These are phyloP conservation scores for Urocitellus parryii DNA, from an alignment of 2,113 vertebrate genomes.

Conservation along the genomic window DNA sequence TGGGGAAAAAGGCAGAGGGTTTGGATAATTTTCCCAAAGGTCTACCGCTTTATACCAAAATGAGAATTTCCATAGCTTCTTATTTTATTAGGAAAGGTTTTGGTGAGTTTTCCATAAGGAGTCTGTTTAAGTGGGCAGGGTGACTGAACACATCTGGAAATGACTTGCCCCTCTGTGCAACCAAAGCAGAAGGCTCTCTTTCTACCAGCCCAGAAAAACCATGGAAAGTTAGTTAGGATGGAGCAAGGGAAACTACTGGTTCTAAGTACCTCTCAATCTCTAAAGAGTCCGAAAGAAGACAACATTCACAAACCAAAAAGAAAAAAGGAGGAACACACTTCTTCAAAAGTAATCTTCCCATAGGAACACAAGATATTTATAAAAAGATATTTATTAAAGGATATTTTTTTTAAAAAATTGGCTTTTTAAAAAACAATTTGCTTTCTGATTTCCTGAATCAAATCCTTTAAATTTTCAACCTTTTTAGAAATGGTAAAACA, in stretches of 20 bases:
- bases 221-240: not conserved
- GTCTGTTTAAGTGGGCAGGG: not conserved
- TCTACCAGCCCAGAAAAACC: not conserved
- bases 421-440: not conserved
- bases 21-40: not conserved
- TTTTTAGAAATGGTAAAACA: not conserved
- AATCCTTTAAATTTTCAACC: not conserved
- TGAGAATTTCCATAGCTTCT: not conserved
- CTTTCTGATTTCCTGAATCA: not conserved
- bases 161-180: not conserved
- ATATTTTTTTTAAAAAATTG: not conserved
- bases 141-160: not conserved
- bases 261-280: slow-evolving; percentile 4
- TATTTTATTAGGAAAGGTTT: not conserved
- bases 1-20: not conserved
- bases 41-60: not conserved
- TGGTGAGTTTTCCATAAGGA: not conserved
- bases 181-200: slow-evolving; percentile 44
- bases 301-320: not conserved
- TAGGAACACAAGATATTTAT: not conserved
- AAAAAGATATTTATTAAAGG: not conserved
- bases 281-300: not conserved
- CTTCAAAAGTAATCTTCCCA: not conserved
- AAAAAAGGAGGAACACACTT: not conserved
- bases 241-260: not conserved